phyloP scores from a whole-genome alignment of 2,888 invertebrate genomes.

The Oxyteleia sp. region DNA sequence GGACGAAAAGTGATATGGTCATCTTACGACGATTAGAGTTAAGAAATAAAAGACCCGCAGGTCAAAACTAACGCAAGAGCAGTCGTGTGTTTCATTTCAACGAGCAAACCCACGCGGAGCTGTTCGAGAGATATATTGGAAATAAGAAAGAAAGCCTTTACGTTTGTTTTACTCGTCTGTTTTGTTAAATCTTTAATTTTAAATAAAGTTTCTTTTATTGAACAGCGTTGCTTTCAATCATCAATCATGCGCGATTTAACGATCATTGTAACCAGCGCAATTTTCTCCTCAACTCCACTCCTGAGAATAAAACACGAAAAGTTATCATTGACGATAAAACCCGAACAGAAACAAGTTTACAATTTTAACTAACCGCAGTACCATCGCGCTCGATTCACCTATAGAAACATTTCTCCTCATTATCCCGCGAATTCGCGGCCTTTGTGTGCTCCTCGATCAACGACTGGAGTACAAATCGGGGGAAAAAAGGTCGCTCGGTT shows the following conservation, averaged over 20 bases:
- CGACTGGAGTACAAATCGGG: constrained; percentile 35
- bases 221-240: constrained; percentile 27
- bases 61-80: constrained; percentile 49
- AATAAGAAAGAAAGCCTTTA: constrained; percentile 32
- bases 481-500: no score
- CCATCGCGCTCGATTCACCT: constrained; percentile 21
- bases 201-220: constrained; percentile 55
- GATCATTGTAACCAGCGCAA: constrained; percentile 30
- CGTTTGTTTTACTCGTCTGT: constrained; percentile 50
- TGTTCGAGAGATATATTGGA: constrained; percentile 37
- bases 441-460: constrained; percentile 51
- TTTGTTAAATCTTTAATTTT: constrained; percentile 63
- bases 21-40: constrained; percentile 65
- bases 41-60: constrained; percentile 63
- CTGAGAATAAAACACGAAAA: constrained; percentile 37
- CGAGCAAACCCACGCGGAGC: constrained; percentile 28
- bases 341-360: constrained; percentile 18
- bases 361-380: constrained; percentile 25
- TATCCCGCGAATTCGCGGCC: constrained; percentile 29
- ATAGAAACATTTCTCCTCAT: constrained; percentile 29
- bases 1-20: constrained; percentile 71
- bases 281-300: constrained; percentile 40
- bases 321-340: constrained; percentile 26
- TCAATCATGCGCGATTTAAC: constrained; percentile 30
- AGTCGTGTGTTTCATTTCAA: constrained; percentile 50